Conservation (phyloP, 2,888 invertebrate genomes). For the Sesamia inferens region DNA sequence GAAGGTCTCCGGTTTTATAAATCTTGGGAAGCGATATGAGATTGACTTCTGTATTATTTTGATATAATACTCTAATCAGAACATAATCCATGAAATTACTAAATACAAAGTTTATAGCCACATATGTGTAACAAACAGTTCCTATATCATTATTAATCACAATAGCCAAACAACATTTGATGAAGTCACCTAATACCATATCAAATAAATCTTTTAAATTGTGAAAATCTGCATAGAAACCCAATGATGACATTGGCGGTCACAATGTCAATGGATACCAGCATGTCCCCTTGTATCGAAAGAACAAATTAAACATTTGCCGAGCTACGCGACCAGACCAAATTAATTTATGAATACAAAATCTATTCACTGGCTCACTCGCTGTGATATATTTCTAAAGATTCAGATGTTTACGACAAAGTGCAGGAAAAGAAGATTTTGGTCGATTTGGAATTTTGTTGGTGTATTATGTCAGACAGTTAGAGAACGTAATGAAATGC, state of each 20-base stretch:
- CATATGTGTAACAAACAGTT: neutral
- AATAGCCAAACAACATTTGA: slow-evolving; percentile 3
- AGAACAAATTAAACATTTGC: slow-evolving; percentile 78
- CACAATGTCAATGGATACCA: slow-evolving; percentile 61
- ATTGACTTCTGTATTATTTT: neutral
- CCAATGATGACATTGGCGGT: slow-evolving; percentile 44
- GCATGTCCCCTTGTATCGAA: slow-evolving; percentile 67
- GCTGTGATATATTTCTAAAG: slow-evolving; percentile 76
- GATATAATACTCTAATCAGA: neutral
- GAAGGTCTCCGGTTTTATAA: neutral
- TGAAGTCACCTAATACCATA: neutral
- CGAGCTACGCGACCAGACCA: slow-evolving; percentile 67
- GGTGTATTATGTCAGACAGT: neutral
- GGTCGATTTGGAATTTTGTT: neutral
- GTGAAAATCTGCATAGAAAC: slow-evolving; percentile 38
- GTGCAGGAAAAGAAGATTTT: slow-evolving; percentile 26
- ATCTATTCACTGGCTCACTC: slow-evolving; percentile 78
- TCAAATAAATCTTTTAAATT: slow-evolving; percentile 32
- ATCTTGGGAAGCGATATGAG: neutral
- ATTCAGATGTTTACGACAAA: slow-evolving; percentile 35
- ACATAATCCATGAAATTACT: neutral
- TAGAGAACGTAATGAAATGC: neutral
- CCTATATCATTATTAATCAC: slow-evolving; percentile 21
- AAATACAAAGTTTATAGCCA: neutral
- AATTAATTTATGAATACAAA: slow-evolving; percentile 85